Evolutionary conservation across 2,888 invertebrate genomes (phyloP).

Genomic region (Heliconius hortense): DNA sequence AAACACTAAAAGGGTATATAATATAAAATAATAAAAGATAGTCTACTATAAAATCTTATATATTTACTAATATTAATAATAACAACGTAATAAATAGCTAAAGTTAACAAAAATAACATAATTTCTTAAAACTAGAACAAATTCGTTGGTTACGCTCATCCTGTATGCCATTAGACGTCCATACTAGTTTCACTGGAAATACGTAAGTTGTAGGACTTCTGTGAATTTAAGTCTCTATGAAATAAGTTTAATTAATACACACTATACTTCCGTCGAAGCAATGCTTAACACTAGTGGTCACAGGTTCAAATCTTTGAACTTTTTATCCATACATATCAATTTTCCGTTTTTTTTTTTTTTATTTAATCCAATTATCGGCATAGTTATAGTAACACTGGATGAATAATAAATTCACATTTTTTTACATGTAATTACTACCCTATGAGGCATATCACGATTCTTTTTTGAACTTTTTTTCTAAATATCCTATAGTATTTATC

Average conservation of each 20-base stretch:
- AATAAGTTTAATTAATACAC: neutral
- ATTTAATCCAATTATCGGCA: neutral
- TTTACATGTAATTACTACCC: too few species aligned
- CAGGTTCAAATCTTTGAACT: neutral
- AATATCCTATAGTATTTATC: constrained; percentile 1
- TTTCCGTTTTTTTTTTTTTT: neutral
- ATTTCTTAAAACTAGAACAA: constrained; percentile 7
- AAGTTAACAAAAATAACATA: neutral
- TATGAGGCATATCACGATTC: neutral
- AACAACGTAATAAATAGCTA: neutral
- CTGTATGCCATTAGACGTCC: neutral
- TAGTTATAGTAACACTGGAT: neutral
- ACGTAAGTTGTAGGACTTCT: neutral
- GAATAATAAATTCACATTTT: neutral
- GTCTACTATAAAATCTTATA: neutral
- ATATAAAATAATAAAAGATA: neutral
- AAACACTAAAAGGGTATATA: neutral
- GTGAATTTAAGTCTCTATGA: neutral
- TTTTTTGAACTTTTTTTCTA: constrained; percentile 16
- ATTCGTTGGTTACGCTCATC: constrained; percentile 1
- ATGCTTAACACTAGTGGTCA: neutral
- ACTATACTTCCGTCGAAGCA: neutral
- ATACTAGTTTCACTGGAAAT: neutral
- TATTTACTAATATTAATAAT: neutral
- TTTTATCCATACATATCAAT: neutral